Base-by-base conservation (phyloP, 2,797 vertebrate species). In the Coluber constrictor region DNA sequence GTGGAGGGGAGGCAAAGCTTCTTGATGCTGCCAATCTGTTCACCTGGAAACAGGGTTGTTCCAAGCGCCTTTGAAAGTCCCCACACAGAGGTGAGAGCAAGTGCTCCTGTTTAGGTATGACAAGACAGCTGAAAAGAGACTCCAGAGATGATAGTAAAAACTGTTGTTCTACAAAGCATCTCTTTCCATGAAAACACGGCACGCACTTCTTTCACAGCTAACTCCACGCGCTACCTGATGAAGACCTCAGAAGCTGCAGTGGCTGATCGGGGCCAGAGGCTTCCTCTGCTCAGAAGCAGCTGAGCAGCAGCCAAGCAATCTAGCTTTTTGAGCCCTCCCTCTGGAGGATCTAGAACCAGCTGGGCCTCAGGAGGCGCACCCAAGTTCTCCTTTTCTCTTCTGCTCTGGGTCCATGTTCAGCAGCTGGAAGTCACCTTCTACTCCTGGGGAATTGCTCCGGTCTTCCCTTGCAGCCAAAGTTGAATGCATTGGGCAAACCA, bases 1-100 rank as follows among this genome's bases (percentile, higher is more conserved):
- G 0, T 0, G 8, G 8, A 37, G 70, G 9, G 20, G 18, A 25
- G 74, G 7, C 16, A 37, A 25, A 74, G 88, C 54, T 74, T 1
- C 54, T 0, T 1, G 2, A 25, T 4, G 0, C 61, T 88, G 37
- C 29, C 74, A 86, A 29, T 1, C 92, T 92, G 91, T 56, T 90
- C 90, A 63, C 83, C 94, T 88, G 94, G 94, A 70, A 90, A 90
- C 90, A 86, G 93, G 32, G 18, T 43, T 23, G 37, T 79, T 23
- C 74, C 74, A 43, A 79, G 18, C 93, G 13, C 79, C 79, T 54
- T 10, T 92, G 92, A 59, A 88, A 47, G 63, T 83, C 92, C 93
- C 90, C 93, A 70, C 0, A 2, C 0, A 79, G 91, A 83, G 70
- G 57, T 25, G 92, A 23, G 0, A 1, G 93, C 9, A 86, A 37